Evolutionary conservation across 2,888 invertebrate genomes (phyloP), one percentile per base, ranked within the genome.

Genomic region (Adelognathus sp.): DNA sequence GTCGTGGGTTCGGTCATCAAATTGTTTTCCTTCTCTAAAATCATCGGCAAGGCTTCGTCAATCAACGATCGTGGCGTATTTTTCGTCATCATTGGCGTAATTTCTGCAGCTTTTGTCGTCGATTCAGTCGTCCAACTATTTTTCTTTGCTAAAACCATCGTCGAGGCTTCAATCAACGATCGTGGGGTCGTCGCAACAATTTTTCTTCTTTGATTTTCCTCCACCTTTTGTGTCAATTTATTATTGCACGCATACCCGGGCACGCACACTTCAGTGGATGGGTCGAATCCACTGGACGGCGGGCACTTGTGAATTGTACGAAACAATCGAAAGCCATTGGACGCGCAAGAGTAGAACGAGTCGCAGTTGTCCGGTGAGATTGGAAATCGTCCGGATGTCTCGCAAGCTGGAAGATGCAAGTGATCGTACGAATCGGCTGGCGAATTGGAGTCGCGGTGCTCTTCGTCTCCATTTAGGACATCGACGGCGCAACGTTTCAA

Each of bases 321-420:
- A 70, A 89, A 81, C 78, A 91, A 91, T 4, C 56, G 39, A 11
- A 85, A 86, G 6, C 91, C 90, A 71, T 86, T 89, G 0, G 81
- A 69, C 50, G 89, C 89, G 79, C 93, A 93, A 0, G 88, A 90
- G 75, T 92, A 93, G 77, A 92, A 93, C 9, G 92, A 72, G 0
- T 88, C 86, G 64, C 92, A 92, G 78, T 92, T 90, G 36, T 91
- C 87, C 5, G 86, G 84, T 5, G 88, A 84, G 14, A 92, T 86
- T 0, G 92, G 86, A 74, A 91, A 92, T n/a, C 90, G 88, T 16
- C 92, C 91, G 36, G 82, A 71, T 33, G 31, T 76, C 3, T 76
- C 79, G 73, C 90, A 90, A 21, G 83, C 64, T 3, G 88, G 90
- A 1, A 86, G 73, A 58, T 86, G 82, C 36, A 90, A 75, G 0